A percentile compares a stretch with the other conserved stretches of the same genome.
phyloP scores from a whole-genome alignment of 2,797 vertebrate species.

The Lutjanus argentimaculatus region DNA sequence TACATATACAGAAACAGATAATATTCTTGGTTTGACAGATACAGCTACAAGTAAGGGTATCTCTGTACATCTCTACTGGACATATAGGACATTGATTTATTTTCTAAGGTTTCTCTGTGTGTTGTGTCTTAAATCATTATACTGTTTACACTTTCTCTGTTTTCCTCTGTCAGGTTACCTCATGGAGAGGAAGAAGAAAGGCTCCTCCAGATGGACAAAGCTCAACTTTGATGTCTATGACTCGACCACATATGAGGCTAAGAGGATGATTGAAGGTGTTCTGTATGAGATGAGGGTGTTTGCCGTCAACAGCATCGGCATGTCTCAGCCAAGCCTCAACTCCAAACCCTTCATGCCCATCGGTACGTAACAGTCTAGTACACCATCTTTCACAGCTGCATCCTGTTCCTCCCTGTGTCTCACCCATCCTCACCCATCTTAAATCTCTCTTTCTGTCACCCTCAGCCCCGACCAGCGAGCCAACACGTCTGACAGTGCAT shows the following conservation, averaged over 20 bases:
- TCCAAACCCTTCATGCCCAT: conserved; percentile 96
- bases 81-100: background rate
- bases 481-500: conserved; percentile 87
- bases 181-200: conserved; percentile 96
- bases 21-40: too few species aligned
- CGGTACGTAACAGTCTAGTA: conserved; percentile 82
- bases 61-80: background rate
- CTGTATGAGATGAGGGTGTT: conserved; percentile 94
- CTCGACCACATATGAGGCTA: conserved; percentile 88
- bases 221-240: conserved; percentile 92
- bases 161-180: conserved; percentile 88
- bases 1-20: too few species aligned
- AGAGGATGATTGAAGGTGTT: conserved; percentile 94
- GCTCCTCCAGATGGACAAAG: conserved; percentile 93
- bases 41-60: too few species aligned
- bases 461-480: conserved; percentile 91
- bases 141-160: background rate
- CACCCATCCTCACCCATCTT: conserved; percentile 11
- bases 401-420: conserved; percentile 8
- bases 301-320: conserved; percentile 91
- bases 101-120: background rate
- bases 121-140: background rate
- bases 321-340: conserved; percentile 89
- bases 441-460: conserved; percentile 42
- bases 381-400: conserved; percentile 3